Percentiles rank a stretch among this genome's conserved stretches.
Conservation (phyloP, 1,140 invertebrate species). For the Diabrotica undecimpunctata region DNA sequence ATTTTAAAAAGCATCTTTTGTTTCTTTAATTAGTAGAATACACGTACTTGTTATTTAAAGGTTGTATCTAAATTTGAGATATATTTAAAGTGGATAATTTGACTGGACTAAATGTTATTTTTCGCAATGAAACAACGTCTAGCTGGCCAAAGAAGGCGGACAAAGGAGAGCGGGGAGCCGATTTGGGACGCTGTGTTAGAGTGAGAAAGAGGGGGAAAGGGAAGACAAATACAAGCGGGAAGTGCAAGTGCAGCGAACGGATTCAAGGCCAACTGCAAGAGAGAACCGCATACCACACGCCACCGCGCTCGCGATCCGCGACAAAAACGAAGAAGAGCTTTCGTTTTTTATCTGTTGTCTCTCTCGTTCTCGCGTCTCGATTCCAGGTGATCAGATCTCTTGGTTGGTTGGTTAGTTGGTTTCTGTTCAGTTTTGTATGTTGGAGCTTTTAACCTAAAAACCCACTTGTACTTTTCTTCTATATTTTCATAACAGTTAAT, state of each 20-base stretch:
- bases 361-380: background rate
- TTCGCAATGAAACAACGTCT: background rate
- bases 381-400: conserved; percentile 5
- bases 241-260: conserved; percentile 48
- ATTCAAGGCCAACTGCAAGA: conserved; percentile 39
- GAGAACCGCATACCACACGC: conserved; percentile 38
- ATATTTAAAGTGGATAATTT: too few species aligned
- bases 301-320: conserved; percentile 11
- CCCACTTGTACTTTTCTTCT: conserved; percentile 9
- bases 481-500: background rate
- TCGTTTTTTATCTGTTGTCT: background rate
- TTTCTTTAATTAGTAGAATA: too few species aligned
- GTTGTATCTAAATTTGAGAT: too few species aligned
- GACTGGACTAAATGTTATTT: background rate
- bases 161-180: background rate
- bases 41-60: too few species aligned
- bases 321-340: conserved; percentile 1
- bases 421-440: background rate
- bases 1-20: too few species aligned
- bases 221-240: conserved; percentile 28
- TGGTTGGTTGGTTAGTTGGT: background rate
- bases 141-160: background rate
- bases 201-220: background rate
- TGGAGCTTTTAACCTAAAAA: conserved; percentile 17
- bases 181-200: background rate